Base-by-base conservation (phyloP, 2,888 invertebrate genomes). In the Lymantria monacha region DNA sequence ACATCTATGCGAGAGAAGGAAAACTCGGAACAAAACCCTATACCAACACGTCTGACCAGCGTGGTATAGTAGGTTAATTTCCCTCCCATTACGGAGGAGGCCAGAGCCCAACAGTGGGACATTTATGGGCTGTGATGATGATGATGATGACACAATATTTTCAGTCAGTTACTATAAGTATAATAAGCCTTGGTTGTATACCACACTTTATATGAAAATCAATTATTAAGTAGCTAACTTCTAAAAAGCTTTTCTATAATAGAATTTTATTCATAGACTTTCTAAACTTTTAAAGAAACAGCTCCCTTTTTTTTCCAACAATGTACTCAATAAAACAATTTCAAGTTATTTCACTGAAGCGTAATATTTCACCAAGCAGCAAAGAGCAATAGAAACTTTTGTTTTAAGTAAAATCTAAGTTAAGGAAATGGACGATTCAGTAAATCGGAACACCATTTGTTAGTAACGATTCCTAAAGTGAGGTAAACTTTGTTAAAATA, bases 251-350 rank as follows among this genome's bases (percentile, higher is more conserved):
- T 33, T 33, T 10, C 10, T 33, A 33, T 10, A 33, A 33, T 33
- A 33, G 10, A 9, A 33, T 33, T 33, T 33, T 10, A 33, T 33
- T 33, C 9, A 33, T 9, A 10, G 1, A 13, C 9, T 9, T 11
- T 42, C 3, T 42, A 10, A 15, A 42, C 11, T 22, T n/a, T 11
- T 9, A 11, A 22, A 11, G n/a, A 42, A 11, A 22, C 11, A 10
- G 22, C 14, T 8, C 41, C 13, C 14, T 13, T 33, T 30, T 30
- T 5, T 33, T 33, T 10, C 33, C 33, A 10, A 33, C 10, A 10
- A 10, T 10, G 9, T 10, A 33, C 10, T 33, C 33, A 10, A 33
- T 47, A 47, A 50, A 46, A 49, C 65, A 53, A 22, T 64, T 45
- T 14, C 11, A 30, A 49, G 33, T 44, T 38, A 31, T 49, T 42